These are phyloP conservation scores for Lamprotornis superbus DNA, from an alignment of 2,113 vertebrate species.

Conservation along the genomic window DNA sequence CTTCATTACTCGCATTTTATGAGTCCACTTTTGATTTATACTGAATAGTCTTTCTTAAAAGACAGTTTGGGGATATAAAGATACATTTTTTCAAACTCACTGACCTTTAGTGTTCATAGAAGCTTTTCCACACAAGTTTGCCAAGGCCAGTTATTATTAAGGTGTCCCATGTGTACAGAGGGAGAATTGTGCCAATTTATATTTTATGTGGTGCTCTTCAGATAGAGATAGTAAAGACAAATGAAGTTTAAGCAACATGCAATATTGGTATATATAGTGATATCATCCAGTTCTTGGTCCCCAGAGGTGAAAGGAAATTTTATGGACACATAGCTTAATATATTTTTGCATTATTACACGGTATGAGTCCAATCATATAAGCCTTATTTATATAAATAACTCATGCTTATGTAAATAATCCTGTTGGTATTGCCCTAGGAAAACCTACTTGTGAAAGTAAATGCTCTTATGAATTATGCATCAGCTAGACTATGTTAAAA, in stretches of 20 bases:
- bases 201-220: not conserved
- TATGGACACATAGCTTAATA: not conserved
- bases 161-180: not conserved
- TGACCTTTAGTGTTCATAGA: not conserved
- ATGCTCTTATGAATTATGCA: not conserved
- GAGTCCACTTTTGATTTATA: slow-evolving; percentile 2
- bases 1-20: slow-evolving; percentile 19
- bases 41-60: slow-evolving; percentile 32
- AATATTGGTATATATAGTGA: not conserved
- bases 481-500: not conserved
- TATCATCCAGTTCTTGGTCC: not conserved
- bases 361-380: not conserved
- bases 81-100: slow-evolving; percentile 22
- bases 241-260: not conserved
- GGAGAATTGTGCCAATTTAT: not conserved
- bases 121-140: not conserved
- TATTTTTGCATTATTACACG: not conserved
- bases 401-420: not conserved
- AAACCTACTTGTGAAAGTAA: not conserved
- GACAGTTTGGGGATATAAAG: slow-evolving; percentile 13
- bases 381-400: not conserved
- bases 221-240: not conserved
- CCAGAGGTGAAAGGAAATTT: not conserved
- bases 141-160: slow-evolving; percentile 10
- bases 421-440: not conserved